phyloP scores from a whole-genome alignment of 2,797 vertebrate genomes.

The Prionace glauca region DNA sequence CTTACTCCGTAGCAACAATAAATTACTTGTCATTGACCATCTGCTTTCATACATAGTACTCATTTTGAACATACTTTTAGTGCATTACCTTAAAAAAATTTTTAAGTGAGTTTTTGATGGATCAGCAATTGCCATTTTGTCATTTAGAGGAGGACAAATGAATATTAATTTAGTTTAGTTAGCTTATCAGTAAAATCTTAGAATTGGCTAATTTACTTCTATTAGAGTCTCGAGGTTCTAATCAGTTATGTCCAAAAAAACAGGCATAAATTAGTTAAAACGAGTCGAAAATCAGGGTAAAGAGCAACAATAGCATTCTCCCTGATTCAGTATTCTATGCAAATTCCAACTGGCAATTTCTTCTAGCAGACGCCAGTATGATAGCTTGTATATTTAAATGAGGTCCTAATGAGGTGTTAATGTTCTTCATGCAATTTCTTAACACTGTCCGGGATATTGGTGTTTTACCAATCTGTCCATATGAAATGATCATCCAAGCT shows the following conservation, averaged over 20 bases:
- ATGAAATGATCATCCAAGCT: neutral
- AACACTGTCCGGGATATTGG: neutral
- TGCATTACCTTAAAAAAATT: neutral
- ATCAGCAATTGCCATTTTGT: conserved; percentile 5
- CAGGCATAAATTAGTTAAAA: neutral
- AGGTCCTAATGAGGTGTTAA: neutral
- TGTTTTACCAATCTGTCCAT: neutral
- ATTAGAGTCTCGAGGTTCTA: neutral
- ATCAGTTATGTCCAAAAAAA: neutral
- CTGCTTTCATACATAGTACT: neutral
- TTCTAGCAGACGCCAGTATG: neutral
- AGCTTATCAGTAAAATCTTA: neutral
- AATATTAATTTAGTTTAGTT: neutral
- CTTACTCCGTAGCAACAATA: neutral
- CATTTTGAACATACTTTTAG: conserved; percentile 8
- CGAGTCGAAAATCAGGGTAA: neutral
- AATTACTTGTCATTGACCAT: conserved; percentile 25
- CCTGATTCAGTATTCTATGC: neutral
- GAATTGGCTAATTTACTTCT: neutral
- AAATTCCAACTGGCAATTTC: neutral
- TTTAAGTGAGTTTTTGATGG: neutral
- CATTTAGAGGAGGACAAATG: neutral
- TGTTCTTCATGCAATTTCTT: neutral
- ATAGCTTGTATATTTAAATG: neutral
- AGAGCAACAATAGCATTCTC: neutral